phyloP scores from a whole-genome alignment of 1,140 invertebrate genomes.

The Asbolus verrucosus region DNA sequence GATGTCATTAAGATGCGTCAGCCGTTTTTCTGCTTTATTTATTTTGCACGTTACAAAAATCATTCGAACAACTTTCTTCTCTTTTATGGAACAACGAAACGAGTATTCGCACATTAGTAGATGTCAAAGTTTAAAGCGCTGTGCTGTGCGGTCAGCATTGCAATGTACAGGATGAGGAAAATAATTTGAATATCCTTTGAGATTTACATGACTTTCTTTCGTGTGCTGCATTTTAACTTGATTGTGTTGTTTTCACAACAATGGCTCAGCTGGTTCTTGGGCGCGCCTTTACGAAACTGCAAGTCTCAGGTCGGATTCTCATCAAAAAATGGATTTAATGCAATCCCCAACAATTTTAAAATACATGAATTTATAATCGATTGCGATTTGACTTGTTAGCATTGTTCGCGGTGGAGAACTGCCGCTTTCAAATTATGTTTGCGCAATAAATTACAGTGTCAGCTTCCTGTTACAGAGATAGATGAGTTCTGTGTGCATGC shows the following conservation, averaged over 20 bases:
- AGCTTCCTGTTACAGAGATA: slow-evolving; percentile 13
- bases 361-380: slow-evolving; percentile 14
- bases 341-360: too few species aligned
- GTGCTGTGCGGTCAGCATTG: neutral
- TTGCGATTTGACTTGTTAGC: slow-evolving; percentile 13
- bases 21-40: neutral
- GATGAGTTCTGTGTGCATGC: slow-evolving; percentile 12
- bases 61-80: slow-evolving; percentile 15
- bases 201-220: neutral
- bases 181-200: slow-evolving; percentile 14
- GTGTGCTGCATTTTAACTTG: slow-evolving; percentile 10
- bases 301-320: slow-evolving; percentile 1
- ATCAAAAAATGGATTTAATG: slow-evolving; percentile 26
- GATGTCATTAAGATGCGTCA: slow-evolving; percentile 7
- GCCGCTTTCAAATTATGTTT: slow-evolving; percentile 21
- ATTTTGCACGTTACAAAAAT: slow-evolving; percentile 15
- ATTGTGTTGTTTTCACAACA: slow-evolving; percentile 13
- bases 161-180: neutral
- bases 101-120: neutral
- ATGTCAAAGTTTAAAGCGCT: slow-evolving; percentile 35
- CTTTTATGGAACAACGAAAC: slow-evolving; percentile 3
- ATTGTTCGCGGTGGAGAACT: slow-evolving; percentile 13
- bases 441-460: slow-evolving; percentile 13
- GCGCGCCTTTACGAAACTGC: slow-evolving; percentile 23
- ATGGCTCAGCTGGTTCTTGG: neutral